A percentile compares a stretch with the other conserved stretches of the same genome.
These are phyloP conservation scores for Notothenia coriiceps DNA, from an alignment of 2,113 vertebrate species.

Conservation along the genomic window DNA sequence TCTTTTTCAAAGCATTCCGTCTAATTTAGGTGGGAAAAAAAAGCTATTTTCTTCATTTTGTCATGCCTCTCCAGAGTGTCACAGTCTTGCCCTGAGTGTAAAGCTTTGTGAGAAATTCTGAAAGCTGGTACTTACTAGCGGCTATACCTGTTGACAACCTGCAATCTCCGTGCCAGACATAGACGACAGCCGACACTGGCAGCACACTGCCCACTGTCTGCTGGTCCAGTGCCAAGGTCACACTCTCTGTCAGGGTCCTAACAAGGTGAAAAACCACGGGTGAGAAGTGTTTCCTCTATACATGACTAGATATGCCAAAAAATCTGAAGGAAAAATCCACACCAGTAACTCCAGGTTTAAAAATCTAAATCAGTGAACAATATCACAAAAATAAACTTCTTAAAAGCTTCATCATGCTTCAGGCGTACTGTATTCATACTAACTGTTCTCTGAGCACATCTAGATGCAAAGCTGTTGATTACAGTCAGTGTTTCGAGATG, in stretches of 20 bases:
- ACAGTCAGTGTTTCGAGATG: no score
- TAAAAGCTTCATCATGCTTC: no score
- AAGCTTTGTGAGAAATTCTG: constrained; percentile 50
- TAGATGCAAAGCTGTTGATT: no score
- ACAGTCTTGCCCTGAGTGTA: constrained; percentile 39
- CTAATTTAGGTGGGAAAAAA: constrained; percentile 64
- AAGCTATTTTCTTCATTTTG: constrained; percentile 65
- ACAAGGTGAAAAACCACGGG: constrained; percentile 6
- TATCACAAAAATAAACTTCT: not conserved
- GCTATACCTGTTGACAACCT: constrained; percentile 68
- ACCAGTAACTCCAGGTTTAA: not conserved
- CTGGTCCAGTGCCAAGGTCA: constrained; percentile 63
- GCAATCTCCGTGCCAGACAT: constrained; percentile 52
- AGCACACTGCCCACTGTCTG: constrained; percentile 32
- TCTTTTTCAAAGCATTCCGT: constrained; percentile 68
- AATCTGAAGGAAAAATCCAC: constrained; percentile 25
- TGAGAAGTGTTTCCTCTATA: constrained; percentile 32
- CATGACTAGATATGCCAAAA: constrained; percentile 19
- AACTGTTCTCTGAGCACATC: no score
- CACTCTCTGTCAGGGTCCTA: constrained; percentile 23
- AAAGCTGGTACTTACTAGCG: constrained; percentile 51
- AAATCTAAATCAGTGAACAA: constrained; percentile 1
- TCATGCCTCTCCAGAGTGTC: constrained; percentile 45
- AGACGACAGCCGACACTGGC: constrained; percentile 13
- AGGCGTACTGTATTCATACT: no score